Base-by-base conservation (phyloP, 2,888 invertebrate species). In the Sthenelais limicola region DNA sequence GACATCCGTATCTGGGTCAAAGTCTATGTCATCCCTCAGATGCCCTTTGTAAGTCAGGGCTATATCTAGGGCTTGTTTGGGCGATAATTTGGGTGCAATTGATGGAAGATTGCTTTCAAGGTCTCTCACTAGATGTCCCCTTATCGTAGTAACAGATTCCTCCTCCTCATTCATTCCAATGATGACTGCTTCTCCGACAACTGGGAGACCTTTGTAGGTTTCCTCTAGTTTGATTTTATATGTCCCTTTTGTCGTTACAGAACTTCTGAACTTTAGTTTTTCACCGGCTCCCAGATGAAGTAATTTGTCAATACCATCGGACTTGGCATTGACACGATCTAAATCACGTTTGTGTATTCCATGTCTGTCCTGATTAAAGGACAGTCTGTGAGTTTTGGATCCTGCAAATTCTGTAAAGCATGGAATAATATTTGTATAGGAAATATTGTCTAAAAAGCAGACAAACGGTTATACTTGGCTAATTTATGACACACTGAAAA, bases 171-270 rank as follows among this genome's bases (percentile, higher is more conserved):
- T 74, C 12, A 73, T 74, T 38, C 78, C 78, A 15, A 80, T 73
- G 24, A 80, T 76, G 0, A 81, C 77, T 7, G 74, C 68, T 1
- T 73, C 71, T 52, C 79, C 81, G 48, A 76, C 79, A 12, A 81
- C 78, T 0, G 77, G 75, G 9, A 79, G 49, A 0, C 80, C 79
- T 9, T 74, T 52, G 68, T 74, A 81, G 1, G 56, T 77, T 67
- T 81, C 80, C 24, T 78, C 74, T 48, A 80, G 49, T 51, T 78
- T 77, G 52, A 76, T 73, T 7, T 79, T 67, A 15, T 51, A 66
- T 9, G 76, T 77, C 9, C 80, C 81, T 51, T 77, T 66, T 4
- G 73, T 77, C 28, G 79, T 78, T 33, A 43, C 48, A 28, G 38
- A 9, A 21, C 30, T 30, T 15, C 26, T 43, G 18, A 1, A 26